Percentiles rank a stretch among this genome's conserved stretches.
These are phyloP conservation scores for Geophilus truncorum DNA, from an alignment of 2,888 invertebrate genomes.

Conservation along the genomic window DNA sequence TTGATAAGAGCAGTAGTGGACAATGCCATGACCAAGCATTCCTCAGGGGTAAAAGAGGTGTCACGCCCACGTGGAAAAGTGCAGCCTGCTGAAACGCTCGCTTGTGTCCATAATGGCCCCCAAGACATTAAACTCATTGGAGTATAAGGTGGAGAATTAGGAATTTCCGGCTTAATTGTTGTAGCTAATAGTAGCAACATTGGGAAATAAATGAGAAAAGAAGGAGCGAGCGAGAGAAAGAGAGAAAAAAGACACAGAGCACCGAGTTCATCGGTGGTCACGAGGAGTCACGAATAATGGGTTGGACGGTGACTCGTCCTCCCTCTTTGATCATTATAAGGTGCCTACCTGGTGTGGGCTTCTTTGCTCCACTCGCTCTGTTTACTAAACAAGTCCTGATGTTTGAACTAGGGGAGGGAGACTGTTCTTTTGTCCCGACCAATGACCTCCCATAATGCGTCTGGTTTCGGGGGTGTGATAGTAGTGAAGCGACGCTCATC, in stretches of 20 bases:
- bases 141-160: neutral
- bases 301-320: neutral
- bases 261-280: neutral
- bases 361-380: neutral
- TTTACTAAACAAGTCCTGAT: neutral
- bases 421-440: neutral
- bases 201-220: neutral
- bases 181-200: neutral
- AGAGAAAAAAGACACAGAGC: neutral
- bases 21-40: neutral
- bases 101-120: neutral
- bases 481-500: constrained; percentile 25
- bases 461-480: neutral
- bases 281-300: neutral
- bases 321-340: neutral
- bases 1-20: neutral
- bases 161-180: neutral
- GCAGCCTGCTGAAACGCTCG: neutral
- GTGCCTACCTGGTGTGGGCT: neutral
- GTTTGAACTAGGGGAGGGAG: neutral
- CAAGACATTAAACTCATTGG: neutral
- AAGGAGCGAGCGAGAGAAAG: no score
- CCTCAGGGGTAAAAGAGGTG: neutral
- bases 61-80: neutral
- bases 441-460: neutral